Base-by-base conservation (phyloP, 2,888 invertebrate genomes). In the Myathropa florea region DNA sequence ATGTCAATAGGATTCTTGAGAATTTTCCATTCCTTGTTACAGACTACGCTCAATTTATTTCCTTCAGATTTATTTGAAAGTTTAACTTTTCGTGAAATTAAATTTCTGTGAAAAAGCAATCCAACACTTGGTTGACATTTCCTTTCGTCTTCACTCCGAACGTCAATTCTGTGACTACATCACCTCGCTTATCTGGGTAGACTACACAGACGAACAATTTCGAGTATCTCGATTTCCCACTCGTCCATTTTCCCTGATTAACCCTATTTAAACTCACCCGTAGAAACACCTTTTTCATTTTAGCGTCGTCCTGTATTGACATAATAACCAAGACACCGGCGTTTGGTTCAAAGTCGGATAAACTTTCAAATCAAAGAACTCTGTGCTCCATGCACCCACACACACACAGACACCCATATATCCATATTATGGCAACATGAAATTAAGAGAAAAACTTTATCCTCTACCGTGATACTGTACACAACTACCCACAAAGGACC, bases 371-470 rank as follows among this genome's bases (percentile, higher is more conserved):
- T 79, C 60, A 70, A 79, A 68, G 60, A 79, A 57, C 64, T 36
- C 64, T 53, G 33, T 18, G 24, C 28, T 75, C 46, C 39, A 21
- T 71, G 53, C 60, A 61, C 53, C 60, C 24, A 57, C 57, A 14
- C 57, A 57, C 12, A 57, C 55, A 55, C 21, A 55, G 9, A 21
- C 55, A 7, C 21, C 9, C 12, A 14, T n/a, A 39, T n/a, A 39
- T 55, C 3, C 60, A 71, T 64, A 70, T 75, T 80, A 61, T 46
- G 36, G 33, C 76, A 76, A 71, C 65, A 76, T 36, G 68, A 76
- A 71, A 78, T 80, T 80, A 76, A 80, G 75, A 63, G 46, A 60
- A 46, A 84, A 84, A 84, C 84, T 83, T 79, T 65, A 75, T 70
- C 79, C 64, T 79, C 53, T 55, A 14, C 14, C 28, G 21, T 39